Base-by-base conservation (phyloP, 2,113 vertebrate species). In the Entosphenus tridentatus region DNA sequence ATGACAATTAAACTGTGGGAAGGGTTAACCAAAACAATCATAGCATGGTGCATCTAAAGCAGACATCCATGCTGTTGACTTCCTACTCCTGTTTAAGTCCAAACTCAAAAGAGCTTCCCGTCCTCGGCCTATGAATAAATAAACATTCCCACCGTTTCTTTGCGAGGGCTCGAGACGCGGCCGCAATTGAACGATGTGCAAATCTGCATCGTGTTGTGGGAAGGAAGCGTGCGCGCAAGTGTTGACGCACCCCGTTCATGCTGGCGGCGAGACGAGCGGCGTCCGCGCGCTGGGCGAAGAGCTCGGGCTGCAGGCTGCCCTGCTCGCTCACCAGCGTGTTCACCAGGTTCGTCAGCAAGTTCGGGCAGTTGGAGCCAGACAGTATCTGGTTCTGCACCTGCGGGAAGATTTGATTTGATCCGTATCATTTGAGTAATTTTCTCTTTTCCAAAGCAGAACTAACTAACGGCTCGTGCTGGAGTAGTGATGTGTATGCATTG, bases 241-340 rank as follows among this genome's bases (percentile, higher is more conserved):
- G 39, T 16, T 12, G 57, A 73, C 85, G 77, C 80, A 98, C 93
- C 72, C 88, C 88, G n/a, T 98, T 98, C 76, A 98, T 86, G 70
- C 87, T 81, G 76, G 85, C 81, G 78, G 89, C 88, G 73, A 86
- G 89, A 85, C 88, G 91, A 82, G 82, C 87, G 75, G 96, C 85
- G 79, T 96, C 90, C 77, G 80, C 73, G 70, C 84, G 80, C 73
- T 87, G 86, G 77, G 83, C 86, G 57, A 82, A 80, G 73, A 91
- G 86, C 71, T 95, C 88, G 2, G 87, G 88, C 71, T 92, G 87
- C 58, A 93, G 77, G 75, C 82, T 87, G 79, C 86, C 86, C 80
- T 91, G 88, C 8, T 98, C 89, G 68, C 84, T 95, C 78, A 98
- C 86, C 74, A 98, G 83, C 78, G 90, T 95, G 55, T 87, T 84